Evolutionary conservation across 2,113 vertebrate species (phyloP).

Genomic region (Cottus gobio): DNA sequence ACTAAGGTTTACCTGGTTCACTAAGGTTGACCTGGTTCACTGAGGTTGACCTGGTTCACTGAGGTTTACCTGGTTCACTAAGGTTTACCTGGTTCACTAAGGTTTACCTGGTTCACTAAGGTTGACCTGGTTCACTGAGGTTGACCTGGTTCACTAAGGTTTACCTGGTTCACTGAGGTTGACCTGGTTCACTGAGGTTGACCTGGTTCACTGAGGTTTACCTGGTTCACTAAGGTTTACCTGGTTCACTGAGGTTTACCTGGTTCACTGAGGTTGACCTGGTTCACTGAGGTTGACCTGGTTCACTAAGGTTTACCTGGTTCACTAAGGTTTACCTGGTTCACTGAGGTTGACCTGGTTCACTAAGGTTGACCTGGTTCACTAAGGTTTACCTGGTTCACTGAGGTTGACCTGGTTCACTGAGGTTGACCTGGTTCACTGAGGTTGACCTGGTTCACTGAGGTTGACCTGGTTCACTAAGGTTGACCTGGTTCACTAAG

Average conservation of each 20-base stretch:
- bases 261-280: conserved; percentile 15
- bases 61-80: conserved; percentile 16
- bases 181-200: background rate
- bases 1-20: background rate
- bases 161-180: conserved; percentile 15
- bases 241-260: conserved; percentile 21
- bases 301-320: too few species aligned
- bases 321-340: too few species aligned
- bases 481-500: conserved; percentile 32
- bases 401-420: conserved; percentile 19
- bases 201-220: too few species aligned
- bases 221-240: too few species aligned
- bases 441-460: too few species aligned
- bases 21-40: conserved; percentile 29
- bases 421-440: too few species aligned
- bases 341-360: background rate
- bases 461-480: conserved; percentile 8
- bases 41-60: conserved; percentile 14
- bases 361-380: conserved; percentile 30
- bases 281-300: conserved; percentile 23
- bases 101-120: too few species aligned
- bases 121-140: conserved; percentile 8
- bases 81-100: too few species aligned
- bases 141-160: conserved; percentile 33
- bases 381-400: conserved; percentile 14